Conservation (phyloP, 1,140 invertebrate genomes). For the Drosophila hydei region DNA sequence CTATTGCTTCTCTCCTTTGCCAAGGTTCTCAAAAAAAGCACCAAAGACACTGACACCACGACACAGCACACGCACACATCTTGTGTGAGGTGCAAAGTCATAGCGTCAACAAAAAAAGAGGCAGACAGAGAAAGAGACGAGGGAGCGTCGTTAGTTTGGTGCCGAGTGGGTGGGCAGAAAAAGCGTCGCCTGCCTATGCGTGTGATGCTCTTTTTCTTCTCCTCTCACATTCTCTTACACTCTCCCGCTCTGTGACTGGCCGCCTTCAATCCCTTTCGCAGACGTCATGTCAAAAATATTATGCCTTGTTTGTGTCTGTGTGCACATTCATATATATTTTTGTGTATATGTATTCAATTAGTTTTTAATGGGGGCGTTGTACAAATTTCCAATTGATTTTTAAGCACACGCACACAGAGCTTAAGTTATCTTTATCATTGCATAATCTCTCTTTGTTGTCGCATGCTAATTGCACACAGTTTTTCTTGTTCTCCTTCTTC, state of each 20-base stretch:
- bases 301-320: neutral
- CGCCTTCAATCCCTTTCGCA: neutral
- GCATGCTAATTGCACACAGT: constrained; percentile 26
- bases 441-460: constrained; percentile 37
- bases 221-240: neutral
- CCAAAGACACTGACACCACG: no score
- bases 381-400: constrained; percentile 74
- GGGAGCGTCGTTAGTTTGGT: constrained; percentile 10
- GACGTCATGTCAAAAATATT: constrained; percentile 20
- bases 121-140: constrained; percentile 5
- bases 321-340: neutral
- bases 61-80: constrained; percentile 16
- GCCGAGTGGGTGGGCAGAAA: constrained; percentile 31
- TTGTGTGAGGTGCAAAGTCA: constrained; percentile 45
- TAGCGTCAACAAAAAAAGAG: constrained; percentile 31
- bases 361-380: constrained; percentile 71
- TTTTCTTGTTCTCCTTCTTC: neutral
- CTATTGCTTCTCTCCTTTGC: constrained; percentile 21
- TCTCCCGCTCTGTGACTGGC: neutral
- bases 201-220: constrained; percentile 4
- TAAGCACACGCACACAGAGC: constrained; percentile 55
- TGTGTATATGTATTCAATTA: constrained; percentile 46
- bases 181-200: constrained; percentile 13
- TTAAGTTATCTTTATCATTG: constrained; percentile 27
- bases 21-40: constrained; percentile 64